Base-by-base conservation (phyloP, 2,888 invertebrate genomes). In the Deilephila porcellus region DNA sequence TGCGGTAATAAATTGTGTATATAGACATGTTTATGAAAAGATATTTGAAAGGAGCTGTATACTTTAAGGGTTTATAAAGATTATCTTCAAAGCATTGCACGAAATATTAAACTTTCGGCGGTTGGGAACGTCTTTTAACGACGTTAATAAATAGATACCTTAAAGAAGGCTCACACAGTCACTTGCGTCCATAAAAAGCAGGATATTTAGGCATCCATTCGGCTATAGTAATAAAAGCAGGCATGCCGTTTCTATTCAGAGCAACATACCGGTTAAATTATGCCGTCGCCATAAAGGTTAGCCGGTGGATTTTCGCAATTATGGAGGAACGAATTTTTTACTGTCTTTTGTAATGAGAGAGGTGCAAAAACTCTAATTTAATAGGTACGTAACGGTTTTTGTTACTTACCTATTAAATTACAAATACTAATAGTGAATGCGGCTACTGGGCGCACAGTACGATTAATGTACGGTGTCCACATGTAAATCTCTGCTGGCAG, bases 401-500 rank as follows among this genome's bases (percentile, higher is more conserved):
- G 77, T 72, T 76, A 76, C 76, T 76, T 80, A 77, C 73, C 78
- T 81, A 81, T 79, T 78, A 80, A 80, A 85, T 80, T 83, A 79
- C 81, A 78, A 81, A 77, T 77, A 83, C 81, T 83, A 81, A 81
- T 83, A 83, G 80, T 82, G 79, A 80, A 83, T 78, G 82, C 78
- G 75, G 74, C 85, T 83, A 79, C 77, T 74, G 82, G 80, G 83
- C 86, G 85, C 86, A 85, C 84, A 80, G 77, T 76, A 82, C 87
- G 84, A 90, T 90, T 89, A 90, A 90, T 91, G 87, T 83, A 77
- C 79, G 82, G 86, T 83, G 83, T 84, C 82, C 83, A 83, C 83
- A 86, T 87, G 88, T 88, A 87, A 91, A 91, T 90, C 90, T 87
- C 84, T 81, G 83, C 85, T 82, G 83, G 85, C 82, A 81, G 80